These are phyloP conservation scores for Odocoileus hemionus DNA, from an alignment of 2,113 vertebrate genomes.

Conservation along the genomic window DNA sequence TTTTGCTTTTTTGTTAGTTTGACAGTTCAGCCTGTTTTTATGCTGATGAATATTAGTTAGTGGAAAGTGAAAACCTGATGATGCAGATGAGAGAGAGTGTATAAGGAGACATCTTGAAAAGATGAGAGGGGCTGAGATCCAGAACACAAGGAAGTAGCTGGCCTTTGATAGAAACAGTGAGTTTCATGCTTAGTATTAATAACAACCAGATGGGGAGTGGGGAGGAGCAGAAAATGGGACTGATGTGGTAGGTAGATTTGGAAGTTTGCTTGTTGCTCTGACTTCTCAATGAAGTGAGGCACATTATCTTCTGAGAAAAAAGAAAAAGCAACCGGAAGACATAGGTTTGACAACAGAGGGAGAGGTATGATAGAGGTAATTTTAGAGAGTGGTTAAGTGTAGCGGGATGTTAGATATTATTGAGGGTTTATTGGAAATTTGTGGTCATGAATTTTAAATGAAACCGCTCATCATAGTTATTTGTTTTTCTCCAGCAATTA, in stretches of 20 bases:
- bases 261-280: neutral
- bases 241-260: neutral
- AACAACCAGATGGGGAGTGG: neutral
- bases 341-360: neutral
- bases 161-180: neutral
- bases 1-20: neutral
- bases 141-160: neutral
- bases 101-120: neutral
- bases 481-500: conserved; percentile 31
- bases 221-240: neutral
- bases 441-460: neutral
- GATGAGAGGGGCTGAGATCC: neutral
- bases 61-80: neutral
- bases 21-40: neutral
- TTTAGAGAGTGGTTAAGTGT: neutral
- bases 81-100: neutral
- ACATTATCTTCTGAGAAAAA: neutral
- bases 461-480: neutral
- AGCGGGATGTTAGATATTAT: neutral
- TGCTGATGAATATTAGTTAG: neutral
- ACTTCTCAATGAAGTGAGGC: neutral
- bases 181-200: neutral
- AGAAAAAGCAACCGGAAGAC: neutral
- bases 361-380: neutral
- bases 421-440: neutral